Percentiles rank a stretch among this genome's conserved stretches.
phyloP scores from a whole-genome alignment of 2,113 vertebrate genomes.

The Salvelinus namaycush region DNA sequence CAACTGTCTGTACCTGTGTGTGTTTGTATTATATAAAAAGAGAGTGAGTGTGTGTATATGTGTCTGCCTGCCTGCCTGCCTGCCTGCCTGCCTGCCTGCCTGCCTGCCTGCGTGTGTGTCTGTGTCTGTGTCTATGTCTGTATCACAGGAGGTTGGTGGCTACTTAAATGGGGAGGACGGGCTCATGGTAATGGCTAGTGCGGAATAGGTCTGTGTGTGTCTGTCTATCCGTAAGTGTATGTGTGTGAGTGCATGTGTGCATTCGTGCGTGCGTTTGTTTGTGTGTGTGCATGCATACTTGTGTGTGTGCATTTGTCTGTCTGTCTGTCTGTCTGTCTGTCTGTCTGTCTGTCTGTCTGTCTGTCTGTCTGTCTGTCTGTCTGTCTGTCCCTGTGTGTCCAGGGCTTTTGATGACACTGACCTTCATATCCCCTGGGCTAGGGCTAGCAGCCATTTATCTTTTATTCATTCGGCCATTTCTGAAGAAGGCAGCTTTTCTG shows the following conservation, averaged over 20 bases:
- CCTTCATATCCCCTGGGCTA: constrained; percentile 64
- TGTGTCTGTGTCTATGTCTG: background rate
- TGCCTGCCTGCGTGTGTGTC: background rate
- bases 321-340: background rate
- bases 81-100: background rate
- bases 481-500: constrained; percentile 56
- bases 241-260: background rate
- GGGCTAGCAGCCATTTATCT: constrained; percentile 67
- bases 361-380: background rate
- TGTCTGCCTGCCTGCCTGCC: background rate
- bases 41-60: no score
- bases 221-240: no score
- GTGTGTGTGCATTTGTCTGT: background rate
- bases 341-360: background rate
- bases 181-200: no score
- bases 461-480: constrained; percentile 75
- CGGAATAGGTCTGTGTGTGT: no score
- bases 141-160: no score
- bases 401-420: constrained; percentile 55
- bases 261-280: background rate
- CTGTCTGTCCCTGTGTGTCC: background rate
- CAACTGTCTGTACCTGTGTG: background rate
- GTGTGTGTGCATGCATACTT: background rate
- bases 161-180: no score
- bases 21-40: no score